phyloP scores from a whole-genome alignment of 2,888 invertebrate species.

The Nemapogon koenigi region DNA sequence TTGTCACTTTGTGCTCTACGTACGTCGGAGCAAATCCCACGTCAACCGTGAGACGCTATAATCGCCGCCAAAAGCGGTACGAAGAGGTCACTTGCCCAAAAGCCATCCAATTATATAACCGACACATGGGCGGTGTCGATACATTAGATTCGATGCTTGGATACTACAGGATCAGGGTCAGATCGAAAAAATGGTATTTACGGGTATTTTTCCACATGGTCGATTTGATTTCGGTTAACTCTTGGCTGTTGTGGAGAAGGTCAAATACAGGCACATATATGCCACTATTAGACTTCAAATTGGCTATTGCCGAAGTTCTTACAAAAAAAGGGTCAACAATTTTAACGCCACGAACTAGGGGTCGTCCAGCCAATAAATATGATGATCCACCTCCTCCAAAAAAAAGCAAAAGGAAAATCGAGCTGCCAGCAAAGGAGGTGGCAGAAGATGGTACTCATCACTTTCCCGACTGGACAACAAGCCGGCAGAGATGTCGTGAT shows the following conservation, averaged over 20 bases:
- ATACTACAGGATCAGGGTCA: constrained; percentile 7
- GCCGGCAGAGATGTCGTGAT: constrained; percentile 1
- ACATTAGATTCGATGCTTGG: constrained; percentile 7
- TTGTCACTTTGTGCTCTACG: constrained; percentile 13
- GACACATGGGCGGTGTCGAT: constrained; percentile 8
- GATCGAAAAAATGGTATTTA: constrained; percentile 5
- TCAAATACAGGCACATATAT: constrained; percentile 1
- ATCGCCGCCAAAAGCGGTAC: background rate
- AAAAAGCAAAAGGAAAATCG: constrained; percentile 8
- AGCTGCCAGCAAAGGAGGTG: constrained; percentile 16
- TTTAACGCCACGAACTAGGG: constrained; percentile 16
- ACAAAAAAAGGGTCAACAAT: constrained; percentile 14
- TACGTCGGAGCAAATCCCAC: constrained; percentile 10
- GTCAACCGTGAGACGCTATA: constrained; percentile 4
- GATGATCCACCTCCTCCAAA: constrained; percentile 7
- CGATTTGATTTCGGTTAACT: constrained; percentile 8
- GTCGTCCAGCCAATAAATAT: constrained; percentile 12
- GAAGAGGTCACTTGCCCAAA: constrained; percentile 7
- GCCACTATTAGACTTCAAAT: constrained; percentile 7
- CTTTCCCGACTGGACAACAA: constrained; percentile 14
- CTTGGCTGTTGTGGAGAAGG: constrained; percentile 7
- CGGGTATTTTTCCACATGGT: constrained; percentile 8
- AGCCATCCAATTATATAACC: constrained; percentile 6
- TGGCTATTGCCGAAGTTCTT: constrained; percentile 11
- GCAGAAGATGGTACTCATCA: constrained; percentile 16